phyloP scores from a whole-genome alignment of 2,888 invertebrate genomes.

The Diarsia brunnea region DNA sequence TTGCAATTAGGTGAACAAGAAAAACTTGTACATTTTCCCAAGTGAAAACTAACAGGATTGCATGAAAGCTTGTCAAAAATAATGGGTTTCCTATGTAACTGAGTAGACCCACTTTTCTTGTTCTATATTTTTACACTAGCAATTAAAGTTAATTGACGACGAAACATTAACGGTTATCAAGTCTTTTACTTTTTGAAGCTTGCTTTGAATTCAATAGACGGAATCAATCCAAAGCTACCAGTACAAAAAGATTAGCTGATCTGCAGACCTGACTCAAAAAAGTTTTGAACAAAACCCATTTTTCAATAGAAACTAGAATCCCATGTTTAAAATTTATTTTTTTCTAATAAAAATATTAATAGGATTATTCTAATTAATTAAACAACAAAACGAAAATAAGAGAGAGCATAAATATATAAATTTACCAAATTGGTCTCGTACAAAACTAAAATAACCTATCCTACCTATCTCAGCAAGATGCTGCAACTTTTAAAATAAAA shows the following conservation, averaged over 20 bases:
- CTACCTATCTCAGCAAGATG: too few species aligned
- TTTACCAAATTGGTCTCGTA: not conserved
- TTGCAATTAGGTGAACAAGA: constrained; percentile 49
- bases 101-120: constrained; percentile 5
- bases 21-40: constrained; percentile 41
- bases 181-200: not conserved
- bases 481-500: too few species aligned
- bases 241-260: not conserved
- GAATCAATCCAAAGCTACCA: not conserved
- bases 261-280: too few species aligned
- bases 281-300: too few species aligned
- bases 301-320: too few species aligned
- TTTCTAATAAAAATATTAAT: too few species aligned
- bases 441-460: too few species aligned
- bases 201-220: not conserved
- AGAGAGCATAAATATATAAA: not conserved
- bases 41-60: constrained; percentile 37
- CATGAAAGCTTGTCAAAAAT: constrained; percentile 43
- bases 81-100: constrained; percentile 44
- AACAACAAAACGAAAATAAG: too few species aligned
- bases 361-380: too few species aligned
- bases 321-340: too few species aligned
- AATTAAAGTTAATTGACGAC: not conserved
- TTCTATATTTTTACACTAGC: not conserved
- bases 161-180: not conserved